These are phyloP conservation scores for Saxidomus purpurata DNA, from an alignment of 1,140 invertebrate genomes.

Conservation along the genomic window DNA sequence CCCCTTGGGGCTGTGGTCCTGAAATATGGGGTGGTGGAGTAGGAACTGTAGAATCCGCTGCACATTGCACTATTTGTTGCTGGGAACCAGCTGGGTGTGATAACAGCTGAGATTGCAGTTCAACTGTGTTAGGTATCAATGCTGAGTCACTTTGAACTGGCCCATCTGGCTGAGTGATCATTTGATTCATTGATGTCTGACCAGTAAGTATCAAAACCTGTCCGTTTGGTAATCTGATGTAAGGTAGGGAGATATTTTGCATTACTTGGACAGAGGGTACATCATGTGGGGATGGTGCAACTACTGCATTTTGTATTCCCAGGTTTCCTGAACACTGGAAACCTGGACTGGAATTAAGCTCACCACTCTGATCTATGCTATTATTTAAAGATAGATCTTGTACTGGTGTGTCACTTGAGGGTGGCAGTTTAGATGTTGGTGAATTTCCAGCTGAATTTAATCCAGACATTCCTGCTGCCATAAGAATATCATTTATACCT, in stretches of 20 bases:
- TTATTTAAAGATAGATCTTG: constrained; percentile 17
- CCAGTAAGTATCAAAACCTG: constrained; percentile 57
- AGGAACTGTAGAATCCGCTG: constrained; percentile 46
- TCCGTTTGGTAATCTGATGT: constrained; percentile 57
- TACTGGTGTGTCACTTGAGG: no score
- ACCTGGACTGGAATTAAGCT: not conserved
- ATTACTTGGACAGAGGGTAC: constrained; percentile 53
- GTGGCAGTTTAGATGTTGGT: constrained; percentile 14
- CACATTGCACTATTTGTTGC: constrained; percentile 57
- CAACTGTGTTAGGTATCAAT: not conserved
- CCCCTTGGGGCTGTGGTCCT: not conserved
- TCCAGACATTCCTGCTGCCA: constrained; percentile 58
- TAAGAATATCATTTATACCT: constrained; percentile 65
- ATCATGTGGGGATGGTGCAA: constrained; percentile 42
- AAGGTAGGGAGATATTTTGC: constrained; percentile 62
- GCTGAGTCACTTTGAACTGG: not conserved
- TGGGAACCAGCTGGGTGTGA: not conserved
- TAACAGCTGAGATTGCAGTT: constrained; percentile 1
- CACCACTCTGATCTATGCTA: not conserved
- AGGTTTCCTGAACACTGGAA: not conserved
- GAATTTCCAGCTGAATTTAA: constrained; percentile 55
- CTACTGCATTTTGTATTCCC: not conserved
- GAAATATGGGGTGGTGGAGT: constrained; percentile 46
- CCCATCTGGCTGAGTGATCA: constrained; percentile 21
- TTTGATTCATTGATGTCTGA: constrained; percentile 39